phyloP scores from a whole-genome alignment of 2,113 vertebrate species.

The Pitta sordida region DNA sequence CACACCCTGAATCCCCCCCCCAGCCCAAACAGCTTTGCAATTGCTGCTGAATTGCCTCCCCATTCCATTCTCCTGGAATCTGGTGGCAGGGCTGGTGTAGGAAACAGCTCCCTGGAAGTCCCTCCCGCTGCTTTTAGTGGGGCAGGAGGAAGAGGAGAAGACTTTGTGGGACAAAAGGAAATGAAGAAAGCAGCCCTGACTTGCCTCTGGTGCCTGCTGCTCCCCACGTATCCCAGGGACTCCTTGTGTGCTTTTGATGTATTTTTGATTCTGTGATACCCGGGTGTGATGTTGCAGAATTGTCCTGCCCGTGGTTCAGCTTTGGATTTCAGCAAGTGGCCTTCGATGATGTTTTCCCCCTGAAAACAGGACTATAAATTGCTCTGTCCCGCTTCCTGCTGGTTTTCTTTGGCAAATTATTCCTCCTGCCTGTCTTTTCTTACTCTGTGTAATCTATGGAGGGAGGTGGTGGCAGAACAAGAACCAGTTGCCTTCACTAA shows the following conservation, averaged over 20 bases:
- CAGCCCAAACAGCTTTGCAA: not conserved
- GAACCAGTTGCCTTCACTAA: not conserved
- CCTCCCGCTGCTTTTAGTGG: not conserved
- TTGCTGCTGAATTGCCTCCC: conserved; percentile 22
- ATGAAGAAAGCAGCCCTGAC: not conserved
- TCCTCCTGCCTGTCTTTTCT: not conserved
- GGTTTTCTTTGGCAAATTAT: not conserved
- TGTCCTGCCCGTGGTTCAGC: rapidly evolving
- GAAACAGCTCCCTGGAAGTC: not conserved
- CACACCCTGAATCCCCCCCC: not conserved
- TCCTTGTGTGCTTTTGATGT: rapidly evolving
- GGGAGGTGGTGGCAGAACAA: not conserved
- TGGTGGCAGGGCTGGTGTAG: not conserved
- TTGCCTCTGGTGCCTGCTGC: not conserved
- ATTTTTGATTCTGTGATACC: not conserved
- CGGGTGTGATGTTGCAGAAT: rapidly evolving
- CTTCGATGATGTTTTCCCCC: not conserved
- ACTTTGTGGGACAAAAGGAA: not conserved
- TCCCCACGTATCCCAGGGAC: rapidly evolving
- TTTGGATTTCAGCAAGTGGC: not conserved
- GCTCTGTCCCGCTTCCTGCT: not conserved
- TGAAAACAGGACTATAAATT: not conserved
- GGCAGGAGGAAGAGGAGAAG: not conserved
- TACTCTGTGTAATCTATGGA: not conserved
- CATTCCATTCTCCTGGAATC: not conserved